Conservation (phyloP, 2,888 invertebrate genomes). For the Leuctra nigra region DNA sequence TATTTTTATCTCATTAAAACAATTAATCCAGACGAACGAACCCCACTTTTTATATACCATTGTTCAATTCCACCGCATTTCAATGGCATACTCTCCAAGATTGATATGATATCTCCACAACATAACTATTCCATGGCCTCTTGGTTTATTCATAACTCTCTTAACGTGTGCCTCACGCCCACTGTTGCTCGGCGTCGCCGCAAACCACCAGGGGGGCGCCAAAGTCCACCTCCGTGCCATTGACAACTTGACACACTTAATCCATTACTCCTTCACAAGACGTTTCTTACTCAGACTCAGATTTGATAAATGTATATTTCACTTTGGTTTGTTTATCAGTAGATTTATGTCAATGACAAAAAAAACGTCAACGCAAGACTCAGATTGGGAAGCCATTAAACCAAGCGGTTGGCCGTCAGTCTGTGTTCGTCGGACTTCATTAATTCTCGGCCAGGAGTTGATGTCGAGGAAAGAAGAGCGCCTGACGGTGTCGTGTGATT, state of each 20-base stretch:
- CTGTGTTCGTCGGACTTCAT: conserved; percentile 19
- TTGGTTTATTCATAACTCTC: too few relatives aligned
- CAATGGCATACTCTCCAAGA: too few relatives aligned
- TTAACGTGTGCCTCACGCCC: too few relatives aligned
- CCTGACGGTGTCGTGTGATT: conserved; percentile 20
- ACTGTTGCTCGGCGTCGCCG: too few relatives aligned
- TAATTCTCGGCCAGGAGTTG: conserved; percentile 23
- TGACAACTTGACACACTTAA: conserved; percentile 9
- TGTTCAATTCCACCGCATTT: too few relatives aligned
- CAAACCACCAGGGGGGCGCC: too few relatives aligned
- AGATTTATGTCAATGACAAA: conserved; percentile 14
- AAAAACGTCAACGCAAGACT: not conserved
- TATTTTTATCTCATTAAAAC: too few relatives aligned
- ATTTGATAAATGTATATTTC: conserved; percentile 18
- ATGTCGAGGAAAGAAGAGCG: conserved; percentile 18
- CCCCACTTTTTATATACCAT: too few relatives aligned
- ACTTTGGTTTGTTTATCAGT: conserved; percentile 13
- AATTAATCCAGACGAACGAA: too few relatives aligned
- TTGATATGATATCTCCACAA: too few relatives aligned
- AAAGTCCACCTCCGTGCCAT: too few relatives aligned
- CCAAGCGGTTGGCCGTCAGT: not conserved
- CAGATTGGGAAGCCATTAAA: conserved; percentile 16
- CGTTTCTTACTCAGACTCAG: not conserved
- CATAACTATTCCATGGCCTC: too few relatives aligned
- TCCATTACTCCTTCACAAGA: conserved; percentile 10